Evolutionary conservation across 2,797 vertebrate species (phyloP), one percentile per base, ranked within the genome.

Genomic region (Phylloscopus collybita): DNA sequence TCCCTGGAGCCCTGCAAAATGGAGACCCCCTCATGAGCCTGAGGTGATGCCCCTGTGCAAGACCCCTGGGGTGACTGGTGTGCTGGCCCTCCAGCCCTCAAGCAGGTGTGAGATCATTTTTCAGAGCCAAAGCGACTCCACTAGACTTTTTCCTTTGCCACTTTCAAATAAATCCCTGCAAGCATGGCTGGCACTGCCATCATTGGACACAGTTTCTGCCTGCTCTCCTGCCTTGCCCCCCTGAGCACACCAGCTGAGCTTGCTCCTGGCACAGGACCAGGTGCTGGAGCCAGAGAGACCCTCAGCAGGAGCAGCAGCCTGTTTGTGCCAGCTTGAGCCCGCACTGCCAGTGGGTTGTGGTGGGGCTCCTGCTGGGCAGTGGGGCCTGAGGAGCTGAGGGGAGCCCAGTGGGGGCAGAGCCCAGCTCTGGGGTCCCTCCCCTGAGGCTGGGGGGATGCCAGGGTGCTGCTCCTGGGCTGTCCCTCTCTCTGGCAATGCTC

Each of bases 241-340:
- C 56, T 13, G 13, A 16, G 44, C 0, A 0, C 47, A 2, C 32
- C 2, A 16, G 23, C 54, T 9, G 25, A n/a, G 27, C 8, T 13
- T 16, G 42, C 40, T 47, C 9, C 53, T 2, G 10, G 57, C 45
- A 9, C 71, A 7, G n/a, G 23, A 64, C 17, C 36, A 26, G 42
- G 1, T 0, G 1, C 70, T 32, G 21, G 45, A 54, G 40, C 19
- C 34, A 7, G 29, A 69, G 60, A 45, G 26, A 44, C 2, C 44
- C 36, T 34, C 1, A 1, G 70, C 38, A 32, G 67, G 42, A 66
- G 29, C 60, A 44, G 54, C 10, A 5, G 32, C 6, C 64, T 13
- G 19, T 11, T 19, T 4, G 56, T 62, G 71, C 27, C 16, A 26
- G 16, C 11, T 1, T 2, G 11, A 21, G 60, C 32, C 60, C 0